These are phyloP conservation scores for Dioctria rufipes DNA, from an alignment of 2,888 invertebrate species.

Conservation along the genomic window DNA sequence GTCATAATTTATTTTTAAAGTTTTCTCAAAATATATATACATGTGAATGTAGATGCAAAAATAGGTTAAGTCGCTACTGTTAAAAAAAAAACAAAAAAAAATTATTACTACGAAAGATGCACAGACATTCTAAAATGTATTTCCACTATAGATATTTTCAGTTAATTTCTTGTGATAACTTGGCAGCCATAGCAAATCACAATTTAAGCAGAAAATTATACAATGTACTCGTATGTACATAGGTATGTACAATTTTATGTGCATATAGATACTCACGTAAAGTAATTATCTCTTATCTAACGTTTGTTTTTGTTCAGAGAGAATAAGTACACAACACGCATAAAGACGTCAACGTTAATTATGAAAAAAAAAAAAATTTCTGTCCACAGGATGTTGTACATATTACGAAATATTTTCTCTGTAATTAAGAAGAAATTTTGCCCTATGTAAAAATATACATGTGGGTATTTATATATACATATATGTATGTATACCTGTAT, in stretches of 20 bases:
- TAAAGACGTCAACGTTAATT: neutral
- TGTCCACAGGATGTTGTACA: neutral
- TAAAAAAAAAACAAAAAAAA: neutral
- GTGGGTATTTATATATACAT: too few relatives aligned
- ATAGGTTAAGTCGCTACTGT: neutral
- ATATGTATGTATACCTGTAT: too few relatives aligned
- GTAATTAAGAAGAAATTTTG: neutral
- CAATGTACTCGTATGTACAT: neutral
- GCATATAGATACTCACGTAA: conserved; percentile 9
- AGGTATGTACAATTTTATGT: too few relatives aligned
- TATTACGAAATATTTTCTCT: neutral
- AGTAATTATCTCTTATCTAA: conserved; percentile 33
- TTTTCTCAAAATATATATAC: too few relatives aligned
- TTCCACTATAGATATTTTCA: neutral
- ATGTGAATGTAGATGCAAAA: neutral
- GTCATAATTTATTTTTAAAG: too few relatives aligned
- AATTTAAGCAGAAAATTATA: neutral
- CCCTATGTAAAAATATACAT: neutral
- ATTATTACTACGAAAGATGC: neutral
- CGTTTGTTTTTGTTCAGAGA: conserved; percentile 15
- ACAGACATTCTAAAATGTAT: neutral
- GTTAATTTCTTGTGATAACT: conserved; percentile 2
- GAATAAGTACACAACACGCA: conserved; percentile 19
- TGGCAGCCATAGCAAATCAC: neutral
- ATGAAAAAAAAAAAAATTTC: neutral